phyloP scores from a whole-genome alignment of 2,888 invertebrate genomes.

The Synanthedon andrenaeformis region DNA sequence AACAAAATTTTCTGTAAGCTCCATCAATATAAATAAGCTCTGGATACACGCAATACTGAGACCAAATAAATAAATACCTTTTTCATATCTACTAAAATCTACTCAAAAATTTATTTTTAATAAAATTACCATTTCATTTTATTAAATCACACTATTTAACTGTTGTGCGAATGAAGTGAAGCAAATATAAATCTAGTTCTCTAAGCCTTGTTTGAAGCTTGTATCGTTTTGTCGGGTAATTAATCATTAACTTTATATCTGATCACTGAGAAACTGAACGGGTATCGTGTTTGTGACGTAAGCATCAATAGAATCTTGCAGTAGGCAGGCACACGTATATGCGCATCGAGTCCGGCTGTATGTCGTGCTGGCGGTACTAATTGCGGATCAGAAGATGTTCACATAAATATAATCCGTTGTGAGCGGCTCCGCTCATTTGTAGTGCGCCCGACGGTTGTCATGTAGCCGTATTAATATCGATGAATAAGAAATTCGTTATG shows the following conservation, averaged over 20 bases:
- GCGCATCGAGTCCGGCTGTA: neutral
- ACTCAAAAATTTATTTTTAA: no score
- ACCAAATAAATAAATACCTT: no score
- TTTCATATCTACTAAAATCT: no score
- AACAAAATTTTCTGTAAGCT: no score
- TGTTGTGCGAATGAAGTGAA: no score
- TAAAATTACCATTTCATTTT: no score
- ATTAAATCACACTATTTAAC: no score
- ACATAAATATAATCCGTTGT: conserved; percentile 62
- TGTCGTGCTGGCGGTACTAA: conserved; percentile 30
- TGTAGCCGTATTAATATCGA: conserved; percentile 66
- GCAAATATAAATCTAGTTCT: no score
- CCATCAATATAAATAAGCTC: no score
- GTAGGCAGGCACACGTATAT: neutral
- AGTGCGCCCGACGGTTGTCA: conserved; percentile 59
- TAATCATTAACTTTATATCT: neutral
- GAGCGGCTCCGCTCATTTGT: conserved; percentile 63
- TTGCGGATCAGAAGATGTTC: conserved; percentile 59
- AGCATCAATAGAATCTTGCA: neutral
- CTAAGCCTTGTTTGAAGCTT: neutral
- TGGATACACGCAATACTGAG: no score
- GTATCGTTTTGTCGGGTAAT: neutral
- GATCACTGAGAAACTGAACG: neutral
- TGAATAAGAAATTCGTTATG: conserved; percentile 70
- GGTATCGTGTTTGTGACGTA: neutral